phyloP scores from a whole-genome alignment of 2,113 vertebrate species.

The Mobula birostris region DNA sequence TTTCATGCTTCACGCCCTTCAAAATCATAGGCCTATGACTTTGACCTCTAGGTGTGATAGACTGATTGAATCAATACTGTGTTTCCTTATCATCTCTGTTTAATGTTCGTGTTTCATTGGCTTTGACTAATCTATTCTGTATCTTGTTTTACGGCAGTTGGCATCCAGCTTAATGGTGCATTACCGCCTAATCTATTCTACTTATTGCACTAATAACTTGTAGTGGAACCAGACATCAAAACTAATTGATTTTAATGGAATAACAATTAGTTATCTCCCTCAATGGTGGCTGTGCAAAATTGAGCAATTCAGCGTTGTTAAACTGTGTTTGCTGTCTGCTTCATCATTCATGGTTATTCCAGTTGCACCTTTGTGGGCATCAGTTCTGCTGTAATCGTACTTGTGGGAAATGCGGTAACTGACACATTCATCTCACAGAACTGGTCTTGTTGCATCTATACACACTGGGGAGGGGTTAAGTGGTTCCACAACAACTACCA shows the following conservation, averaged over 20 bases:
- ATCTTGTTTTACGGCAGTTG: too few relatives aligned
- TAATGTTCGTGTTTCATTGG: not conserved
- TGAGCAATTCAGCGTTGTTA: not conserved
- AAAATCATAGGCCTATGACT: not conserved
- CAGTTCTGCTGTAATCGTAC: not conserved
- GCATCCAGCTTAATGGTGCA: too few relatives aligned
- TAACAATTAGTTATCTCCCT: not conserved
- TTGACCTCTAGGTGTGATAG: not conserved
- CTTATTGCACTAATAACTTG: not conserved
- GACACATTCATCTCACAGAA: not conserved
- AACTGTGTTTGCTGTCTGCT: not conserved
- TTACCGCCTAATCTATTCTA: too few relatives aligned
- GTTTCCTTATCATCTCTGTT: not conserved
- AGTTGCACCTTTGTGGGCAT: not conserved
- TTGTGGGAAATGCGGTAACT: not conserved
- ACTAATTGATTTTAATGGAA: constrained; percentile 14
- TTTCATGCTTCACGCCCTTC: not conserved
- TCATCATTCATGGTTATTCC: not conserved
- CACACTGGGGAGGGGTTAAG: too few relatives aligned
- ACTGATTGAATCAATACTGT: not conserved
- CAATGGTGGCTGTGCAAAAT: not conserved
- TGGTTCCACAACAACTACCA: too few relatives aligned
- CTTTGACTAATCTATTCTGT: not conserved
- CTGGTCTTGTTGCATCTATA: not conserved
- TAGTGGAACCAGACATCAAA: not conserved